Base-by-base conservation (phyloP, 2,888 invertebrate species). In the Synanthedon tipuliformis region DNA sequence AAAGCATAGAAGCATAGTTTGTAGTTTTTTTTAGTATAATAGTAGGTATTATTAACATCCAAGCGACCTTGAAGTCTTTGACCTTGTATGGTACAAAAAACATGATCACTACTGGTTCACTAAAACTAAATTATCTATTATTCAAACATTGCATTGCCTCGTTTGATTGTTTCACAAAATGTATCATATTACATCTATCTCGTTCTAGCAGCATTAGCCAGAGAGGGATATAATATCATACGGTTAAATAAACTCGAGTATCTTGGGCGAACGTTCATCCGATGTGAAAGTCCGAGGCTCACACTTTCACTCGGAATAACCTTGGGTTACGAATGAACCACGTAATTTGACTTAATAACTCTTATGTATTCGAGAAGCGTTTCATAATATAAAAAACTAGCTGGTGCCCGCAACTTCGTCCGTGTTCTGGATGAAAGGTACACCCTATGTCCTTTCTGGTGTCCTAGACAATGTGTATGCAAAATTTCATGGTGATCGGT, bases 241-340 rank as follows among this genome's bases (percentile, higher is more conserved):
- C 55, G 50, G 50, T 57, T 59, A 59, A 62, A 61, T 58, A 64
- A 66, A 64, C 63, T 57, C 58, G 54, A 45, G 51, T 55, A 53
- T 56, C 53, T 54, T 61, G 55, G 57, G 57, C 57, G 60, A 55
- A 54, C 57, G 72, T 49, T 49, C 49, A 49, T 49, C 50, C 27
- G 50, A 16, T 27, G 78, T 70, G 78, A 78, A 78, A 78, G 79
- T 62, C 60, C 56, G 61, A 60, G 66, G 63, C 70, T 66, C 65
- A 64, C 72, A 80, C 80, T 80, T 80, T 80, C 80, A 76, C 79
- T 77, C 50, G 59, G 59, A 41, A 64, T 69, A 78, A 78, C 79
- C 80, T 80, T 80, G 79, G 73, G 66, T 79, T 76, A 77, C 74
- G 70, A 40, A 16, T 50, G 18, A 56, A 55, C 58, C 64, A 75